Conservation (phyloP, 2,888 invertebrate species). For the Kryphioiulus occultus region DNA sequence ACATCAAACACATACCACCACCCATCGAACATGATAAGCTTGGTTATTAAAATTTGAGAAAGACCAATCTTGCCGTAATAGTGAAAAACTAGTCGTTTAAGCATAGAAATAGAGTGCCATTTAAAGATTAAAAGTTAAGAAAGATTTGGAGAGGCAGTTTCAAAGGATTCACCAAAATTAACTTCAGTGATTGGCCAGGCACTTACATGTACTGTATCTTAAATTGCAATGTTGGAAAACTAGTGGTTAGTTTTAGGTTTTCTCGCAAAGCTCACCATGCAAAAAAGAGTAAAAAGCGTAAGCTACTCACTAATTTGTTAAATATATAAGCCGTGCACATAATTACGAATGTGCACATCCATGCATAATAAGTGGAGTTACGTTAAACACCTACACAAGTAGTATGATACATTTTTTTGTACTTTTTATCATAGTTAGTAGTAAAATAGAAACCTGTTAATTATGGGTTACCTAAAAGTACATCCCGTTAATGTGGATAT, state of each 20-base stretch:
- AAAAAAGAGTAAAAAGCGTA: not conserved
- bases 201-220: not conserved
- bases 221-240: constrained; percentile 6
- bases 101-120: not conserved
- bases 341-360: not conserved
- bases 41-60: not conserved
- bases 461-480: not conserved
- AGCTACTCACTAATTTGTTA: not conserved
- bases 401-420: not conserved
- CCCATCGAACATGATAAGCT: not conserved
- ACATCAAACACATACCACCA: not conserved
- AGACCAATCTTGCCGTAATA: not conserved
- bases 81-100: not conserved
- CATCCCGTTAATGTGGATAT: not conserved
- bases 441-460: not conserved
- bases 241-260: not conserved
- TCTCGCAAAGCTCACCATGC: not conserved
- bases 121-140: not conserved
- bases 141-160: not conserved
- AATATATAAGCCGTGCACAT: not conserved
- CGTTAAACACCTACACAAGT: not conserved
- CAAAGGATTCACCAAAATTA: not conserved
- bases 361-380: not conserved
- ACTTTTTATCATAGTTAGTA: not conserved
- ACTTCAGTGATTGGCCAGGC: not conserved